Base-by-base conservation (phyloP, 2,888 invertebrate species). In the Deilephila porcellus region DNA sequence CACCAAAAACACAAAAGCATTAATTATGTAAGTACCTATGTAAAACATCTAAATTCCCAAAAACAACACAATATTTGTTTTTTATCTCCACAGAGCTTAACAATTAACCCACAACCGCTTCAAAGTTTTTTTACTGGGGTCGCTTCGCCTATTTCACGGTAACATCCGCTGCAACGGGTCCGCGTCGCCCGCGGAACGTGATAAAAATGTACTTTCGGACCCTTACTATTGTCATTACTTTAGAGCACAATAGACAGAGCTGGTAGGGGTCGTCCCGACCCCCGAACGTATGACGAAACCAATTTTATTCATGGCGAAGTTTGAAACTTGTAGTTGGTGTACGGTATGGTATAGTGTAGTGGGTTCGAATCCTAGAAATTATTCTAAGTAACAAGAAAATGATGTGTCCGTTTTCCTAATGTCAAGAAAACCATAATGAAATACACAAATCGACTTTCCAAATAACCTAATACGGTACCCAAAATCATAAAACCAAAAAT, bases 221-320 rank as follows among this genome's bases (percentile, higher is more conserved):
- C 67, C 67, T 67, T 25, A 67, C 67, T 45, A 67, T 67, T 67
- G 67, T 67, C 67, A 67, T 67, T 67, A 67, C 25, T 56, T n/a
- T 56, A n/a, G 37, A 45, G 67, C 25, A 67, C 52, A 67, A 67
- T 67, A 67, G 56, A 56, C 56, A 56, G 17, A 64, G 45, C 19
- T 19, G 32, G 34, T 20, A 56, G 53, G 60, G 56, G 67, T 25
- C 52, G 67, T n/a, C n/a, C 19, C 56, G 56, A 56, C 19, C 45
- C 45, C 45, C 45, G 45, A 45, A 45, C 14, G 11, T 45, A 11
- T 45, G 45, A 45, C 45, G 45, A 45, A 45, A 45, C 45, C 45
- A 14, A 45, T 45, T 45, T 45, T 56, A 56, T 56, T 56, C 19
- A n/a, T 56, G 19, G 56, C 5, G 56, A 56, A n/a, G 56, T 56